Evolutionary conservation across 2,888 invertebrate species (phyloP).

Genomic region (Automeris io): DNA sequence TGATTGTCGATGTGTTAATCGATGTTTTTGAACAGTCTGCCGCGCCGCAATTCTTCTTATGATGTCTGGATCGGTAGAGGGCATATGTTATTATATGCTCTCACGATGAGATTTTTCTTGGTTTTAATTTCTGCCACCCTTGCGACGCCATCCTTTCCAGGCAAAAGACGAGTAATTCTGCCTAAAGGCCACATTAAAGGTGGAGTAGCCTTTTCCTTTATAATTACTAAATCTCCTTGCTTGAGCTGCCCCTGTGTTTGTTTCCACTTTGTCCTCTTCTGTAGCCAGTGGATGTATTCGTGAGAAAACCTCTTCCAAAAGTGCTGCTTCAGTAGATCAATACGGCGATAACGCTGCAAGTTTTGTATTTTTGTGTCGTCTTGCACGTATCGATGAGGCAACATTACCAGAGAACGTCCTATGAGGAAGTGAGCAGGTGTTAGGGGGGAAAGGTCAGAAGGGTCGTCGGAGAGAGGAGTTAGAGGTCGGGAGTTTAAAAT

Average conservation of each 20-base stretch:
- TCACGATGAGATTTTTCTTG: neutral
- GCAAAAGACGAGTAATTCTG: constrained; percentile 10
- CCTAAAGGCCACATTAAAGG: constrained; percentile 19
- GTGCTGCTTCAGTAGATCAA: constrained; percentile 9
- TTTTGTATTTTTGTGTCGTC: neutral
- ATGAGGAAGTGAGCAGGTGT: neutral
- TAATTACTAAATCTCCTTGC: constrained; percentile 12
- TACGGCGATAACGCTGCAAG: neutral
- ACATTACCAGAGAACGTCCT: neutral
- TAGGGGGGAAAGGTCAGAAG: neutral
- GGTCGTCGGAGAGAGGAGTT: neutral
- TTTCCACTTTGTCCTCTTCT: constrained; percentile 18
- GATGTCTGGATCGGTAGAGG: neutral
- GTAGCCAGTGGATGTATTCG: constrained; percentile 20
- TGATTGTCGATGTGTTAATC: too few species aligned
- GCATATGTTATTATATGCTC: neutral
- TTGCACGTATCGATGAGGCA: neutral
- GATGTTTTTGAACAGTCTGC: too few species aligned
- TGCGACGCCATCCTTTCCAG: constrained; percentile 16
- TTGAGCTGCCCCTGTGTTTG: constrained; percentile 2
- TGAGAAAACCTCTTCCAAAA: constrained; percentile 16
- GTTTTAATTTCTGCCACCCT: constrained; percentile 19
- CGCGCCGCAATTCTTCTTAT: too few species aligned
- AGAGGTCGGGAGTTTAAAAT: constrained; percentile 15
- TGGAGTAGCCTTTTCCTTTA: constrained; percentile 17